phyloP scores from a whole-genome alignment of 2,113 vertebrate species.

The Dasyprocta punctata region DNA sequence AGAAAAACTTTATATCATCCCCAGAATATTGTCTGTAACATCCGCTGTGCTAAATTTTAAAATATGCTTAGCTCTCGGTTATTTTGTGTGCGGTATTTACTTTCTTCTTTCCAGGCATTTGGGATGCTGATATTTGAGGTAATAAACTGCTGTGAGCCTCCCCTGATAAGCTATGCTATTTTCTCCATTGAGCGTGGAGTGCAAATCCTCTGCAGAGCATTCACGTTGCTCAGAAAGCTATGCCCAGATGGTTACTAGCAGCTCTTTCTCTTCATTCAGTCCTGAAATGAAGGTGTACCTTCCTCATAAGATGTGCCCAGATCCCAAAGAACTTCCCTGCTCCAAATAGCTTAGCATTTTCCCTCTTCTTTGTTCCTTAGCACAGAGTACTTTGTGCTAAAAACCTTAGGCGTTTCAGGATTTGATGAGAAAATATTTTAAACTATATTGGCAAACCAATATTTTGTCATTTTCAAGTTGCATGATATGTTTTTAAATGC shows the following conservation, averaged over 20 bases:
- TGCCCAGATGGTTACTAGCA: not conserved
- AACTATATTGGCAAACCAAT: not conserved
- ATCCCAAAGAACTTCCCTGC: not conserved
- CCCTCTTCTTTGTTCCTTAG: not conserved
- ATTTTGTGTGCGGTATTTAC: no score
- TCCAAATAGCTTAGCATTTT: fast-evolving
- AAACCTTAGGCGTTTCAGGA: not conserved
- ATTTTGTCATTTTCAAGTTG: not conserved
- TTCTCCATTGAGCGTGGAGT: not conserved
- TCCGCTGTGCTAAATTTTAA: not conserved
- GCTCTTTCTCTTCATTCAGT: not conserved
- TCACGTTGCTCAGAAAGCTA: not conserved
- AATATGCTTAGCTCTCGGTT: not conserved
- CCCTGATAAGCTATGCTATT: fast-evolving
- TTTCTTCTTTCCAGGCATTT: not conserved
- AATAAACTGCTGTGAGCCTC: not conserved
- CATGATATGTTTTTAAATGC: not conserved
- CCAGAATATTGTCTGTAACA: not conserved
- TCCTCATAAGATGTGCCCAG: no score
- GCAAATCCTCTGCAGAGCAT: fast-evolving
- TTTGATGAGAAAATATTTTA: not conserved
- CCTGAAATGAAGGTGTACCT: not conserved
- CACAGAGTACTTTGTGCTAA: not conserved
- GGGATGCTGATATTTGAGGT: not conserved
- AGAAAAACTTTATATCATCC: not conserved